Evolutionary conservation across 2,797 vertebrate species (phyloP).

Genomic region (Anguilla marmorata): DNA sequence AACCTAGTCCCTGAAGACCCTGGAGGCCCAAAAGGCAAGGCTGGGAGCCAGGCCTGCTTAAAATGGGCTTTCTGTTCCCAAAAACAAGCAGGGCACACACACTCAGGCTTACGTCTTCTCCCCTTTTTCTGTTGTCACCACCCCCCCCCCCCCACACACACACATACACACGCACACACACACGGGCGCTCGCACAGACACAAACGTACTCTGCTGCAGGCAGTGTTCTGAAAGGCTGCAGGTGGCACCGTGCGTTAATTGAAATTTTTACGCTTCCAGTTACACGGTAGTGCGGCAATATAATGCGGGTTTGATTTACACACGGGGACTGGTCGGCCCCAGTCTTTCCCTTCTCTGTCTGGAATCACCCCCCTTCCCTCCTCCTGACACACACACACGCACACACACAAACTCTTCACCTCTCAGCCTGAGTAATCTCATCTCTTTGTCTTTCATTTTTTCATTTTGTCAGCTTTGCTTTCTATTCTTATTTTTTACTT

Average conservation of each 20-base stretch:
- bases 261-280: conserved; percentile 54
- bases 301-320: conserved; percentile 55
- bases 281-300: conserved; percentile 42
- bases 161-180: background rate
- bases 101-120: background rate
- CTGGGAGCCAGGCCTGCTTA: background rate
- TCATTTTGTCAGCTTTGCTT: background rate
- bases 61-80: background rate
- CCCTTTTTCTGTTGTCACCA: background rate
- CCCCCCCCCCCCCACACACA: background rate
- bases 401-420: background rate
- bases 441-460: background rate
- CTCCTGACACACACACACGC: background rate
- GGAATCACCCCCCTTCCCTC: too few species aligned
- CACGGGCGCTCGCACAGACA: background rate
- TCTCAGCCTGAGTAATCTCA: background rate
- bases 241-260: conserved; percentile 52
- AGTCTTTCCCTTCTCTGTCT: conserved; percentile 7
- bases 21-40: background rate
- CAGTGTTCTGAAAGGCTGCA: conserved; percentile 46
- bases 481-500: too few species aligned
- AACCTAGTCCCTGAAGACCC: background rate
- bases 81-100: background rate
- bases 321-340: conserved; percentile 41
- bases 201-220: conserved; percentile 33